Evolutionary conservation across 2,113 vertebrate species (phyloP).

Genomic region (Lota lota): DNA sequence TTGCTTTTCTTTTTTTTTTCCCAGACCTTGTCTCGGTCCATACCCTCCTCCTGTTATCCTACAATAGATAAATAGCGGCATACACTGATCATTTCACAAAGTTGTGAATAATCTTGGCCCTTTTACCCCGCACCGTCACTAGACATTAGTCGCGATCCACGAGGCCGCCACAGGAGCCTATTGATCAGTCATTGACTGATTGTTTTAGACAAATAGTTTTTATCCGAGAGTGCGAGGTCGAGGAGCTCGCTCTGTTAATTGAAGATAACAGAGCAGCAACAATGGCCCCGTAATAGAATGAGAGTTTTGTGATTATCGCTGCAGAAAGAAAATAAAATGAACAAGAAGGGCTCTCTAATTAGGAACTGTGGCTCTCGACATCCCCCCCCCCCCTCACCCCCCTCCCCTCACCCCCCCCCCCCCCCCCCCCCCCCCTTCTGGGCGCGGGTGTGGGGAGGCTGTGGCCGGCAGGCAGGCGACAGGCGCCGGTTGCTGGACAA

Average conservation of each 20-base stretch:
- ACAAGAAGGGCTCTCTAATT: constrained; percentile 70
- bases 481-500: constrained; percentile 78
- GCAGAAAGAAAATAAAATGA: constrained; percentile 68
- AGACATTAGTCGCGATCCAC: constrained; percentile 57
- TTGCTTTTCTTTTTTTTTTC: background rate
- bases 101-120: constrained; percentile 70
- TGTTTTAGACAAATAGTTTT: constrained; percentile 73
- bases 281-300: constrained; percentile 73
- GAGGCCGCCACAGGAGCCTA: constrained; percentile 64
- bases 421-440: constrained; percentile 27
- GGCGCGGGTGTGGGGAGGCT: constrained; percentile 68
- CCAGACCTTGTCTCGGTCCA: background rate
- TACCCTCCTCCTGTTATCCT: background rate
- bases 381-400: constrained; percentile 30
- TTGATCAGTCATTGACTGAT: constrained; percentile 77
- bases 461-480: constrained; percentile 78
- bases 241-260: constrained; percentile 73
- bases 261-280: constrained; percentile 75
- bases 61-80: constrained; percentile 13
- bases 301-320: constrained; percentile 69
- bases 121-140: constrained; percentile 66
- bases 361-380: constrained; percentile 61
- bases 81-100: constrained; percentile 50
- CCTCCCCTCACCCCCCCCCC: constrained; percentile 9
- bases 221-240: constrained; percentile 69